A percentile compares a stretch with the other conserved stretches of the same genome.
Conservation (phyloP, 1,140 invertebrate genomes). For the Bactericera cockerelli region DNA sequence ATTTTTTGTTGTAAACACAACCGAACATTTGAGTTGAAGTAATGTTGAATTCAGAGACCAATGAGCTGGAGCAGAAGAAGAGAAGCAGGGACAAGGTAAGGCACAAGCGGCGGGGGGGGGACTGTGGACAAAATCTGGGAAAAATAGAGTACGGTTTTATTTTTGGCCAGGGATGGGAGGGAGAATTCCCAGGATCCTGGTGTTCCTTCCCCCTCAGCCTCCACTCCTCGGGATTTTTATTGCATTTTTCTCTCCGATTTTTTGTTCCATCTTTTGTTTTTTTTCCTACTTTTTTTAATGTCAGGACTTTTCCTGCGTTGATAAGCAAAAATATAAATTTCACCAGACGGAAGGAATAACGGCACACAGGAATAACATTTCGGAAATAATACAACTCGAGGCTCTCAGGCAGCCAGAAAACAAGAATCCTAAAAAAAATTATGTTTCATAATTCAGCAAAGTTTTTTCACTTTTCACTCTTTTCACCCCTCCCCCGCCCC, state of each 20-base stretch:
- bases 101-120: no score
- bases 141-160: no score
- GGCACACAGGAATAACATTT: background rate
- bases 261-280: background rate
- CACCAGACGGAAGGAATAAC: slow-evolving; percentile 1
- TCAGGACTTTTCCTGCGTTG: slow-evolving; percentile 3
- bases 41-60: no score
- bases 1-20: no score
- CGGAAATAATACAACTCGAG: background rate
- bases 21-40: no score
- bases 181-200: no score
- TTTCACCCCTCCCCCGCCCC: no score
- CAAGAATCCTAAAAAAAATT: background rate
- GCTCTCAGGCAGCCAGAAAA: background rate
- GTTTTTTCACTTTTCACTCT: background rate
- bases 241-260: background rate
- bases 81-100: no score
- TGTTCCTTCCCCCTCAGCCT: no score
- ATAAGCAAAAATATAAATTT: slow-evolving; percentile 8
- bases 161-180: no score
- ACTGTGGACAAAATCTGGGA: no score
- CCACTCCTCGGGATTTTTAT: background rate
- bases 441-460: slow-evolving; percentile 2
- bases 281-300: background rate
- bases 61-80: no score